phyloP scores from a whole-genome alignment of 2,113 vertebrate genomes.

The Gymnorhina tibicen region DNA sequence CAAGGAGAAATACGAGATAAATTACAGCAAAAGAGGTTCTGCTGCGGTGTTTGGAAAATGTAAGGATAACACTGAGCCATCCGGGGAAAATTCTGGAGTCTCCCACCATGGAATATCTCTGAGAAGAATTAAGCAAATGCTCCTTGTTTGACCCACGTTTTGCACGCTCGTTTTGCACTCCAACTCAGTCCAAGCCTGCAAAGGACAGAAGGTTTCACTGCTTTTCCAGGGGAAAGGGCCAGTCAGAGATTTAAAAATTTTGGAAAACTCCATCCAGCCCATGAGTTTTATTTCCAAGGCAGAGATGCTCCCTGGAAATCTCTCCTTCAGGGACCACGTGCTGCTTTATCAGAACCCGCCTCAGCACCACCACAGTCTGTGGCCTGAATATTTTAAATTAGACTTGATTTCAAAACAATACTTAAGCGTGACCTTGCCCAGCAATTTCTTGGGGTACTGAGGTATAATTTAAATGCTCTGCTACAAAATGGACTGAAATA shows the following conservation, averaged over 20 bases:
- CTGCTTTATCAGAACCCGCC: not conserved
- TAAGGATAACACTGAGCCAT: not conserved
- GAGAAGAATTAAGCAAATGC: not conserved
- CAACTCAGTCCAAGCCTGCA: constrained; percentile 36
- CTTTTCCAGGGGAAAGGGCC: constrained; percentile 9
- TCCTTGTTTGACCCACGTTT: not conserved
- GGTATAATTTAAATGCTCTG: not conserved
- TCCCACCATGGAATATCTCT: not conserved
- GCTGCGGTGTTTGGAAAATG: not conserved
- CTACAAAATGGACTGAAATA: not conserved
- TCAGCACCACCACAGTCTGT: not conserved
- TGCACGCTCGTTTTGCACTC: constrained; percentile 52
- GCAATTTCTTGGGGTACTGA: not conserved
- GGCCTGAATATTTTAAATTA: not conserved
- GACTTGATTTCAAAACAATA: not conserved
- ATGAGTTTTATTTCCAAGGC: not conserved
- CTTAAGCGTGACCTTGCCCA: not conserved
- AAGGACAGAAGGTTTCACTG: constrained; percentile 10
- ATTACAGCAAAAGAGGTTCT: not conserved
- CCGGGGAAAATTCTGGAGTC: not conserved
- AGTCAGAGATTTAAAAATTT: not conserved
- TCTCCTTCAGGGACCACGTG: not conserved
- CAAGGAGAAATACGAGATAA: not conserved
- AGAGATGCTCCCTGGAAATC: not conserved
- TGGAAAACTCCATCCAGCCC: not conserved